These are phyloP conservation scores for Hippoglossus stenolepis DNA, from an alignment of 2,113 vertebrate species.

Conservation along the genomic window DNA sequence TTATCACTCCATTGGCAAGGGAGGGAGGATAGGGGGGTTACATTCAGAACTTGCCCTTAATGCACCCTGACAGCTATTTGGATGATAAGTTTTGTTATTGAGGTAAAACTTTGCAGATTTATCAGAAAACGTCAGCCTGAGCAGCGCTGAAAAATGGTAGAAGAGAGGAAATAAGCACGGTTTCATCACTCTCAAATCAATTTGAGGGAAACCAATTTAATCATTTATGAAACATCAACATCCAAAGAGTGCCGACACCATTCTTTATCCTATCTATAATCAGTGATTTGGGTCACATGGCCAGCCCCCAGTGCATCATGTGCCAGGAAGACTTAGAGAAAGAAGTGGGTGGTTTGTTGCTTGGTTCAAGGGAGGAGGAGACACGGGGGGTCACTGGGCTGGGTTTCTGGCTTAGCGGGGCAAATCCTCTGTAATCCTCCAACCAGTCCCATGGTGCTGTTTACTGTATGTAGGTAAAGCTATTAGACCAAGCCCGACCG, in stretches of 20 bases:
- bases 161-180: not conserved
- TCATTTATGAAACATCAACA: slow-evolving; percentile 31
- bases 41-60: slow-evolving; percentile 26
- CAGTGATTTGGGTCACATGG: slow-evolving; percentile 39
- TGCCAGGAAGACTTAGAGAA: slow-evolving; percentile 5
- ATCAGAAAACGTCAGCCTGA: slow-evolving; percentile 11
- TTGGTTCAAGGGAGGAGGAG: slow-evolving; percentile 42
- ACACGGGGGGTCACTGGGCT: slow-evolving; percentile 68
- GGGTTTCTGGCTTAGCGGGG: slow-evolving; percentile 75
- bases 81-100: slow-evolving; percentile 17
- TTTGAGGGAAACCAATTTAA: slow-evolving; percentile 26
- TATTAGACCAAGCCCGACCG: slow-evolving; percentile 35
- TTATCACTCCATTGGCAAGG: slow-evolving; percentile 25
- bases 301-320: not conserved
- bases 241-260: not conserved
- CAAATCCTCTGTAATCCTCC: slow-evolving; percentile 83
- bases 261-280: slow-evolving; percentile 33
- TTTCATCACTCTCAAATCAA: slow-evolving; percentile 32
- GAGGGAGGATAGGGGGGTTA: not conserved
- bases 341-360: slow-evolving; percentile 35
- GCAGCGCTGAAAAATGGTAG: not conserved
- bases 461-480: slow-evolving; percentile 72
- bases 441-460: slow-evolving; percentile 57
- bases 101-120: slow-evolving; percentile 34
- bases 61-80: slow-evolving; percentile 24